Conservation (phyloP, 2,113 vertebrate species). For the Pelobates fuscus region DNA sequence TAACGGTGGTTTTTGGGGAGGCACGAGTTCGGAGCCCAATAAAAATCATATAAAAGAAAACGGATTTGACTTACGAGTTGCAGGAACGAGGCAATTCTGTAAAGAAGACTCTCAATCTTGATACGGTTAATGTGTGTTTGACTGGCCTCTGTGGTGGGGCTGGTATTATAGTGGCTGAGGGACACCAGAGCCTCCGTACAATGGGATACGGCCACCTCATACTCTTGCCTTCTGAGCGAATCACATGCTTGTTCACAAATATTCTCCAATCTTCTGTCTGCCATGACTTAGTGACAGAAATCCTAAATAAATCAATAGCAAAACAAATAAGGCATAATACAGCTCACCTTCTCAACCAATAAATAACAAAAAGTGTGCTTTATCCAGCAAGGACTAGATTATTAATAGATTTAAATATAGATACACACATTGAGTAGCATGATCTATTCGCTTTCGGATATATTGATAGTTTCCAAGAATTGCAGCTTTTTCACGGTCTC, state of each 20-base stretch:
- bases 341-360: no score
- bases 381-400: no score
- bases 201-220: slow-evolving; percentile 90
- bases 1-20: no score
- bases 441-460: no score
- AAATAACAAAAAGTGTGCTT: no score
- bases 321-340: neutral
- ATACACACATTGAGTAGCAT: no score
- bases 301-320: slow-evolving; percentile 72
- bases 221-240: slow-evolving; percentile 92
- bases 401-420: no score
- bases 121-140: slow-evolving; percentile 74
- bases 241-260: slow-evolving; percentile 99
- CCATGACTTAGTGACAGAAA: slow-evolving; percentile 99
- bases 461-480: no score
- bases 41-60: no score
- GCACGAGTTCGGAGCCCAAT: no score
- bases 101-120: slow-evolving; percentile 89
- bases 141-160: slow-evolving; percentile 69
- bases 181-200: slow-evolving; percentile 92
- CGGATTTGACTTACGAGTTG: slow-evolving; percentile 83
- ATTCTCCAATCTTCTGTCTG: slow-evolving; percentile 98
- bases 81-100: slow-evolving; percentile 91
- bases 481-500: no score
- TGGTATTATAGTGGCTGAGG: slow-evolving; percentile 79